Evolutionary conservation across 2,888 invertebrate species (phyloP).

Genomic region (Drosophila prostipennis): DNA sequence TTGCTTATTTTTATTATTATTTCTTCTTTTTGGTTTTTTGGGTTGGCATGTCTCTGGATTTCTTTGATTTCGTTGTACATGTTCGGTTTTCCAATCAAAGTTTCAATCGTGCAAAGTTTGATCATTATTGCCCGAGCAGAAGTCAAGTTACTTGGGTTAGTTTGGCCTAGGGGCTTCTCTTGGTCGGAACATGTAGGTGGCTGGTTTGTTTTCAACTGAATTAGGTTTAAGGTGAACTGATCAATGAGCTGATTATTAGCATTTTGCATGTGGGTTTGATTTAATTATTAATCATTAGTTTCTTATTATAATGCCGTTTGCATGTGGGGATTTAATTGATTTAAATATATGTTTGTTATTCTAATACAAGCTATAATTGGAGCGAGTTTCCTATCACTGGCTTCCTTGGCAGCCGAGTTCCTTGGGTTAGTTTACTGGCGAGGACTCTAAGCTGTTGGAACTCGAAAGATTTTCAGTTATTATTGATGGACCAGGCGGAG

Average conservation of each 20-base stretch:
- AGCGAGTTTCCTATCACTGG: background rate
- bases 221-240: background rate
- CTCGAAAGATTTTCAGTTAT: conserved; percentile 8
- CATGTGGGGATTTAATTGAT: background rate
- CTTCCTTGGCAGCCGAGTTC: background rate
- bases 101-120: background rate
- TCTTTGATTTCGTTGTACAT: conserved; percentile 20
- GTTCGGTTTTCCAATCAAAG: conserved; percentile 10
- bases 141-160: background rate
- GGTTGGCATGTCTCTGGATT: conserved; percentile 4
- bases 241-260: conserved; percentile 2
- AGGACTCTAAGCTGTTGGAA: background rate
- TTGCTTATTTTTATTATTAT: background rate
- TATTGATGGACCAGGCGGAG: conserved; percentile 12
- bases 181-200: background rate
- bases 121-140: background rate
- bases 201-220: background rate
- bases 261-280: background rate
- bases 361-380: background rate
- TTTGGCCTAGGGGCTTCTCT: background rate
- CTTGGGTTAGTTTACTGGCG: background rate
- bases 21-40: conserved; percentile 2
- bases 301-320: background rate
- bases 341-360: background rate
- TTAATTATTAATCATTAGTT: background rate